Evolutionary conservation across 2,797 vertebrate species (phyloP), one percentile per base, ranked within the genome.

Genomic region (Yasuhikotakia modesta): DNA sequence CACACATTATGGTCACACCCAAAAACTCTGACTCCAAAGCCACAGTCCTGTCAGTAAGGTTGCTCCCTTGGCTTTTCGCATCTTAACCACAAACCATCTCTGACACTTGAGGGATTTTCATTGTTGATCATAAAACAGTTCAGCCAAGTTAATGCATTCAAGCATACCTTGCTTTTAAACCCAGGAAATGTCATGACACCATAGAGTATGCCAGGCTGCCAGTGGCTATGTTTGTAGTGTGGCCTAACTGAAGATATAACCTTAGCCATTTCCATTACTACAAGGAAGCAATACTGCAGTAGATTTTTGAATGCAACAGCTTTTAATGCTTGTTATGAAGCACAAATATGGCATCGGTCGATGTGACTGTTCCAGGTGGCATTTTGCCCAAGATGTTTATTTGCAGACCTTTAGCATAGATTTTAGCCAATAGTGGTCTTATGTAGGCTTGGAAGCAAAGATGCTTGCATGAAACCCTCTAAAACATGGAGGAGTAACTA

Each of bases 201-300:
- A 82, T 90, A 87, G 88, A 92, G 86, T 93, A 94, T 86, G 91
- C 92, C 24, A 91, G 91, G 58, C 88, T 95, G 85, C 90, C 94
- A 92, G 92, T 95, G 89, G 95, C 92, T 95, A 88, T 60, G 71
- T 74, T 82, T 84, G 86, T 64, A 1, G 85, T 85, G 87, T 91
- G 90, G 78, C 81, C 86, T 83, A 60, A 85, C 81, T 67, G 72
- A 68, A 61, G 68, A 14, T 50, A 43, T 83, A 80, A 76, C 71
- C 52, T 39, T 69, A 61, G 79, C 64, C 68, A 45, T 78, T 78
- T 82, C 24, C 67, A 24, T 79, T 67, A 78, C 50, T 43, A 66
- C 71, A 81, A 50, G 70, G 65, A 35, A 72, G 50, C 75, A 81
- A 52, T 78, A 60, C 50, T 80, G 78, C 78, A 50, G 60, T 11